Evolutionary conservation across 2,797 vertebrate genomes (phyloP), one percentile per base, ranked within the genome.

Genomic region (Selene dorsalis): DNA sequence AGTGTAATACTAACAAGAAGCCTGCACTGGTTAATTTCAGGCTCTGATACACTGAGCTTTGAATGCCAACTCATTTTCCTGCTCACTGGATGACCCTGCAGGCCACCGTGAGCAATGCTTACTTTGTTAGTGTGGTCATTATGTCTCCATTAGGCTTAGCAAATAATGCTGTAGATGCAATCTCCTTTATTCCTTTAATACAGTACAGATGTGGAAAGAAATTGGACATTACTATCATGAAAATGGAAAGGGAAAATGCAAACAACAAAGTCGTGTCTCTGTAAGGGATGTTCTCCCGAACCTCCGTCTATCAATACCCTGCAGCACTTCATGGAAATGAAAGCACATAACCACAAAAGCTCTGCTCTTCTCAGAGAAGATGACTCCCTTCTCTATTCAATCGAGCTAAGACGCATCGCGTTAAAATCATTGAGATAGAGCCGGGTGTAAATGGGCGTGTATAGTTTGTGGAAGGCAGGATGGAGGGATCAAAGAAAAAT

Each of bases 261-360:
- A 58, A 69, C 68, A 70, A 77, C 77, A 77, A 45, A 66, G 79
- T 66, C 53, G 58, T 67, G 74, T 80, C 69, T 88, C 67, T 87
- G 80, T 84, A 50, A 80, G 79, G 28, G 61, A 70, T 77, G 75
- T 82, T 79, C 69, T 72, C 43, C 65, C 48, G 41, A 63, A 57
- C 62, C 75, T 80, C 65, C 59, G 39, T 84, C 65, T 74, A 76
- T 84, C 72, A 75, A 38, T 67, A 80, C 74, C 88, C 87, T 43
- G 75, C 24, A 87, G 90, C 87, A 60, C 43, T 76, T 55, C 61
- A 65, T 67, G 50, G 24, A 70, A 83, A 82, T 84, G 66, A 80
- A 84, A 88, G 67, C 50, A 77, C 76, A 48, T 75, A 59, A 68
- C 57, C 58, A 91, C 84, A 91, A 89, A 91, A 88, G 85, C 77